phyloP scores from a whole-genome alignment of 2,113 vertebrate genomes.

The Ctenodactylus gundi region DNA sequence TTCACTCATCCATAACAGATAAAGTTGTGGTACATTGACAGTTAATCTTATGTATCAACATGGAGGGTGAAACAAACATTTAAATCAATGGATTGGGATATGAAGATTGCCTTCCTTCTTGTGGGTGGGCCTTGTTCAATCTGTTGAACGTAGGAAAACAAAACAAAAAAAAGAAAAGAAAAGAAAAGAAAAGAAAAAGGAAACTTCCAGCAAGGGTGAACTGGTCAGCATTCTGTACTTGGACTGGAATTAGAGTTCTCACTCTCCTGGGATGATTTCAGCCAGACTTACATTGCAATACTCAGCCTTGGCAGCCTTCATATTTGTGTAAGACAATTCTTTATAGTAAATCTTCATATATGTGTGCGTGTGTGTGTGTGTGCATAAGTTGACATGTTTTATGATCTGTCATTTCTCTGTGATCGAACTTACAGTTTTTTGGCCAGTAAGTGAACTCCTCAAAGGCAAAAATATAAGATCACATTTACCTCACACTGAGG shows the following conservation, averaged over 20 bases:
- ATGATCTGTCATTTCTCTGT: not conserved
- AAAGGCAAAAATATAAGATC: constrained; percentile 1
- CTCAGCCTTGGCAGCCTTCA: not conserved
- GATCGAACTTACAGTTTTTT: not conserved
- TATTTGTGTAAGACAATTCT: not conserved
- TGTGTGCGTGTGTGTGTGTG: not conserved
- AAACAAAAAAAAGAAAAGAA: not conserved
- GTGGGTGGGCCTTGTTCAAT: not conserved
- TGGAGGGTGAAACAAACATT: not conserved
- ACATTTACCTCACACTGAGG: not conserved
- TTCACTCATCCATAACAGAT: not conserved
- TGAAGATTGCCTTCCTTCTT: not conserved
- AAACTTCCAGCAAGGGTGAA: not conserved
- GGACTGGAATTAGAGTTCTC: too few relatives aligned
- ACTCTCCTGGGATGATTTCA: not conserved
- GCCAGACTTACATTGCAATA: not conserved
- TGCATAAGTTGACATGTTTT: not conserved
- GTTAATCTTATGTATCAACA: not conserved
- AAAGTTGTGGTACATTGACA: not conserved
- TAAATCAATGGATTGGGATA: not conserved
- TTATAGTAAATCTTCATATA: not conserved
- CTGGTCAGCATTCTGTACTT: too few relatives aligned
- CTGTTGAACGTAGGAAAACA: not conserved
- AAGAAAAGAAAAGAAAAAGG: not conserved
- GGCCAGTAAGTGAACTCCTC: not conserved